These are phyloP conservation scores for Trachelus tabidus DNA, from an alignment of 2,888 invertebrate genomes.

Conservation along the genomic window DNA sequence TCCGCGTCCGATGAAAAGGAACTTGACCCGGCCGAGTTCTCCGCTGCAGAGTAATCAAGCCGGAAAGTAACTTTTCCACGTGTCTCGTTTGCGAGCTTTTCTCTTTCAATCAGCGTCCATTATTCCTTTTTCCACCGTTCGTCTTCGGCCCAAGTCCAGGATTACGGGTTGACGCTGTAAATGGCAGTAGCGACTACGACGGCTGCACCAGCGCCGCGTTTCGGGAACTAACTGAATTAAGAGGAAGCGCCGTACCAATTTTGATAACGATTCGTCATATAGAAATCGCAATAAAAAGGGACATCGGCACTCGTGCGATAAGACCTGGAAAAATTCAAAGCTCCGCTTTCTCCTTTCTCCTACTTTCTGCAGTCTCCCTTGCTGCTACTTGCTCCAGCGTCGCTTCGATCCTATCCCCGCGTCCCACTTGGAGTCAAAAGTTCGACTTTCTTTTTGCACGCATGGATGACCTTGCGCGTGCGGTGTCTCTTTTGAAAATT, in stretches of 20 bases:
- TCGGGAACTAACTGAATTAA: not conserved
- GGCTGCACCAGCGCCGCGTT: not conserved
- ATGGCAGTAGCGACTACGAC: not conserved
- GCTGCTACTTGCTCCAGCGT: no score
- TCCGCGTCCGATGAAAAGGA: not conserved
- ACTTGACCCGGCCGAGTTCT: not conserved
- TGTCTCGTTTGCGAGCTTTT: not conserved
- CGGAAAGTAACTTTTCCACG: not conserved
- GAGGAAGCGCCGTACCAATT: conserved; percentile 31
- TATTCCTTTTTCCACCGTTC: not conserved
- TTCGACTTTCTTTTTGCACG: not conserved
- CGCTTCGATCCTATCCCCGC: not conserved
- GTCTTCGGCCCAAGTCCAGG: not conserved
- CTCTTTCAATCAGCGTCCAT: not conserved
- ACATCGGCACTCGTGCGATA: not conserved
- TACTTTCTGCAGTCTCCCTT: no score
- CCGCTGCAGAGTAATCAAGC: not conserved
- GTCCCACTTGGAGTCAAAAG: not conserved
- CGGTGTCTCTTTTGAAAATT: no score
- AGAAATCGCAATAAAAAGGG: conserved; percentile 24
- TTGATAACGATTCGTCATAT: conserved; percentile 31
- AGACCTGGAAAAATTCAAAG: not conserved
- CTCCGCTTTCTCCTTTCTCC: not conserved
- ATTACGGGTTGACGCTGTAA: not conserved
- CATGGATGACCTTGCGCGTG: no score